Conservation (phyloP, 2,113 vertebrate genomes). For the Apistogramma diplotaenia region DNA sequence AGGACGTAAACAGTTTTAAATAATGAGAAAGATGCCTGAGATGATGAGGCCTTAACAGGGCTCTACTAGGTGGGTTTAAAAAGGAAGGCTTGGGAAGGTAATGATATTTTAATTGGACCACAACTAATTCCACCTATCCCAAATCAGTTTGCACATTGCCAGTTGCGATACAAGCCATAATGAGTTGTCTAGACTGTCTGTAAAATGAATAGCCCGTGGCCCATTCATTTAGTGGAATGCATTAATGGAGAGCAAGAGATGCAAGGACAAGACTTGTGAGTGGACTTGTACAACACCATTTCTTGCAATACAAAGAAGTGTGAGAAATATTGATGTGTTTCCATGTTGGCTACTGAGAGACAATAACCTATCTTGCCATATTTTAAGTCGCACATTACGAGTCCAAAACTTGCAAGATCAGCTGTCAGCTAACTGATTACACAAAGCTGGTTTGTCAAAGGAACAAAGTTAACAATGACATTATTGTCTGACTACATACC, state of each 20-base stretch:
- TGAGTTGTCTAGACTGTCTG: conserved; percentile 45
- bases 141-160: conserved; percentile 37
- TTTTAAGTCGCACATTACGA: neutral
- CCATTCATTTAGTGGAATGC: conserved; percentile 26
- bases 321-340: neutral
- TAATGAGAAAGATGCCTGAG: neutral
- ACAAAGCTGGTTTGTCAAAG: neutral
- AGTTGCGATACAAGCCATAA: conserved; percentile 24
- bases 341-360: neutral
- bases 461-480: neutral
- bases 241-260: conserved; percentile 10
- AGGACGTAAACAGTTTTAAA: neutral
- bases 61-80: conserved; percentile 15
- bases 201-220: conserved; percentile 46
- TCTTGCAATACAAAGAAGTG: neutral
- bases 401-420: neutral
- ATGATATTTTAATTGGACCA: conserved; percentile 43
- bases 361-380: neutral
- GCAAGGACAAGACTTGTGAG: conserved; percentile 26
- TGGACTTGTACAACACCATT: neutral
- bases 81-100: neutral
- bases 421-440: neutral
- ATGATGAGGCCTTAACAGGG: neutral
- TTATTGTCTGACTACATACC: neutral
- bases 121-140: conserved; percentile 31